Base-by-base conservation (phyloP, 2,888 invertebrate genomes). In the Gisinianus flammeolus region DNA sequence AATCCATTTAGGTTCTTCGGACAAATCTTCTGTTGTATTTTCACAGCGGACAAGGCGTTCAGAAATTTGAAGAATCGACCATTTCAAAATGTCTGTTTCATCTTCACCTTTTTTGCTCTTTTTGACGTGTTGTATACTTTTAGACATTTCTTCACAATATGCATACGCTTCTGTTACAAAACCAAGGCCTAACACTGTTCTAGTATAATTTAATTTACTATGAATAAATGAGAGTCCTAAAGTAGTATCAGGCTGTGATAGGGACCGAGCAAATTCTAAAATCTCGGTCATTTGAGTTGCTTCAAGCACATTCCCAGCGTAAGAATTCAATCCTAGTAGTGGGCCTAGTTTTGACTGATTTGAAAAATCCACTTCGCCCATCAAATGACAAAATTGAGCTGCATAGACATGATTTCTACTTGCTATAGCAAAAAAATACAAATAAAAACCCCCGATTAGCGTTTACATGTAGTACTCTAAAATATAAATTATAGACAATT, bases 351-450 rank as follows among this genome's bases (percentile, higher is more conserved):
- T 80, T 0, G 83, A 83, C 24, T 80, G 70, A 26, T 75, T 31
- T 0, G 78, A 76, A 87, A 91, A 90, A 71, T 89, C 90, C 79
- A 91, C 90, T 85, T 93, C 93, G 0, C 93, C 96, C 88, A 96
- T 92, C 85, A 99, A 89, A 89, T 97, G 98, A 88, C 97, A 98
- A 88, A 98, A 96, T 87, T 98, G 98, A 30, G 97, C 95, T 1
- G 95, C 97, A 88, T 93, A 93, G 76, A 94, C 88, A 85, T 93
- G 93, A 16, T 97, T 96, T 83, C 93, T 91, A 76, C 90, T 88
- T 78, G 90, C 93, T 90, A 86, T 10, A 82, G 86, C 83, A 19
- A 30, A 54, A n/a, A n/a, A n/a, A n/a, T n/a, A n/a, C n/a, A n/a
- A n/a, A n/a, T n/a, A n/a, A n/a, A n/a, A n/a, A n/a, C n/a, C n/a